These are phyloP conservation scores for Idaea dimidiata DNA, from an alignment of 2,888 invertebrate genomes.

Conservation along the genomic window DNA sequence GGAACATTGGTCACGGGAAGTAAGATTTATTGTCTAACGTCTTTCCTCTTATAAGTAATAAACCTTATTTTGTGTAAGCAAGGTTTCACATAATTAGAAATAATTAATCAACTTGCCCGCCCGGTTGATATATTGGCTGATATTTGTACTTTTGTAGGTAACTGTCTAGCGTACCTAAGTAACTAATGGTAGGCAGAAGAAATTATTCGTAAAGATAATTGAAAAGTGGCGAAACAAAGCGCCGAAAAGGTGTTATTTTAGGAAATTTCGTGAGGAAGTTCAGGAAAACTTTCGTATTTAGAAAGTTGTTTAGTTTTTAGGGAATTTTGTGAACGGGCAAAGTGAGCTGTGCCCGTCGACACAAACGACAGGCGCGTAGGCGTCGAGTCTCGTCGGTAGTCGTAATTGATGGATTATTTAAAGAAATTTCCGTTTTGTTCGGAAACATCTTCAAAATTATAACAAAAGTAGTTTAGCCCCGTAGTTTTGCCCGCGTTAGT, in stretches of 20 bases:
- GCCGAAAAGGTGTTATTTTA: no score
- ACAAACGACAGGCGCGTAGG: no score
- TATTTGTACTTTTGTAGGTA: background rate
- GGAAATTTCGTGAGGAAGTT: no score
- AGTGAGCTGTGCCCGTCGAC: no score
- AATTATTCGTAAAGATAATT: background rate
- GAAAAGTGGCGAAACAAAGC: no score
- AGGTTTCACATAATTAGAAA: conserved; percentile 1
- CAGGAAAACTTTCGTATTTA: no score
- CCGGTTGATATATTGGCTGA: background rate
- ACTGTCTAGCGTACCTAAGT: background rate
- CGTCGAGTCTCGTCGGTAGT: no score
- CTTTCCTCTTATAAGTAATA: background rate
- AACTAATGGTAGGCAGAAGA: background rate
- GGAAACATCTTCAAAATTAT: no score
- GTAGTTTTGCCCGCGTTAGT: background rate
- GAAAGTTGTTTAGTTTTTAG: no score
- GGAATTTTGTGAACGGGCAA: no score
- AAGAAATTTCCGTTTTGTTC: no score
- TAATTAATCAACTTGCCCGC: background rate
- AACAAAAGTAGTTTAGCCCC: background rate
- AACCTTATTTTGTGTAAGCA: conserved; percentile 1
- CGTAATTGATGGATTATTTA: no score
- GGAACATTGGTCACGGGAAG: background rate
- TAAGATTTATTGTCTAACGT: background rate